Conservation (phyloP, 2,113 vertebrate species). For the Mirza zaza region DNA sequence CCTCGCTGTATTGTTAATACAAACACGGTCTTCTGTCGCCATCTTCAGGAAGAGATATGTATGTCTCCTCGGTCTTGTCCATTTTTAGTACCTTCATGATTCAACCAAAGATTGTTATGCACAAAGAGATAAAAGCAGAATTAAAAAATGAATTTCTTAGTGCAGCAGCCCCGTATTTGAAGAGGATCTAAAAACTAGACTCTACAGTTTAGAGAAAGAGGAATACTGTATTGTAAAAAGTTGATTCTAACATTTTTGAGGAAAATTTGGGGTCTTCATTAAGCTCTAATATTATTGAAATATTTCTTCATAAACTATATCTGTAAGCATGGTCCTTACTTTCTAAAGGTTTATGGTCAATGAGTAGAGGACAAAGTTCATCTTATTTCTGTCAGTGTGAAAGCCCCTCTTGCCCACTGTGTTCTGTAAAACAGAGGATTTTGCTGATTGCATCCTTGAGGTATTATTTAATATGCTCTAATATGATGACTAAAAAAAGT, state of each 20-base stretch:
- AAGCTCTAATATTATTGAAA: not conserved
- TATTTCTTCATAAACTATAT: not conserved
- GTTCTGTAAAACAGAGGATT: not conserved
- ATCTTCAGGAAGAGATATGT: conserved; percentile 68
- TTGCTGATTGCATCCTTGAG: not conserved
- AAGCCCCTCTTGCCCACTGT: no score
- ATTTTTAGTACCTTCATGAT: not conserved
- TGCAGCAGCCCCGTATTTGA: not conserved
- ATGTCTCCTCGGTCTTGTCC: not conserved
- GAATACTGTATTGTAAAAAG: not conserved
- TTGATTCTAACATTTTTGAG: not conserved
- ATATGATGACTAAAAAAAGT: not conserved
- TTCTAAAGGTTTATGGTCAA: not conserved
- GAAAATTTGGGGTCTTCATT: not conserved
- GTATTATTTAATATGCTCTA: not conserved
- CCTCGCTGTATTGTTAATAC: not conserved
- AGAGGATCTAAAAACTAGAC: not conserved
- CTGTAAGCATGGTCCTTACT: not conserved
- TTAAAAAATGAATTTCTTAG: not conserved
- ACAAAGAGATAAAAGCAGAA: conserved; percentile 1
- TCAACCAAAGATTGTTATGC: not conserved
- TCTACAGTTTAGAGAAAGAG: not conserved
- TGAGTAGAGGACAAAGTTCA: not conserved
- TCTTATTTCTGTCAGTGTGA: not conserved
- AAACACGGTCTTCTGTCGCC: conserved; percentile 34